Evolutionary conservation across 2,797 vertebrate genomes (phyloP).

Genomic region (Lepus townsendii): DNA sequence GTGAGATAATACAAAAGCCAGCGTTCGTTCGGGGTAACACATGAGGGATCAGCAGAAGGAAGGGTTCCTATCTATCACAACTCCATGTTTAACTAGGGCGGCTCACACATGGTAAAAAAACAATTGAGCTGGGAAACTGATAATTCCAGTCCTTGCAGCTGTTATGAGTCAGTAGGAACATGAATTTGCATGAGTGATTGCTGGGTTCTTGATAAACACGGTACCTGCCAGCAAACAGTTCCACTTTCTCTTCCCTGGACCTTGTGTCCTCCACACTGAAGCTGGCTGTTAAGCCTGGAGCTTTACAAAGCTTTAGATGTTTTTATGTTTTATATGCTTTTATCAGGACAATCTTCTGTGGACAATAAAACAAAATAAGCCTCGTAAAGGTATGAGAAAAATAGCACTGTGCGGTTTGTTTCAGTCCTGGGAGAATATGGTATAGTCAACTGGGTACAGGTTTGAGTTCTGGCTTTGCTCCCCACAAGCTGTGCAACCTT

Average conservation of each 20-base stretch:
- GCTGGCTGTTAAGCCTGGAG: not conserved
- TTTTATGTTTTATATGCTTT: conserved; percentile 19
- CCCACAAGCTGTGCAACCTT: not conserved
- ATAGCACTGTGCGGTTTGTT: not conserved
- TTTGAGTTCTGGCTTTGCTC: not conserved
- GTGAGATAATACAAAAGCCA: conserved; percentile 19
- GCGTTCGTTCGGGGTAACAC: not conserved
- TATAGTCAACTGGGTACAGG: not conserved
- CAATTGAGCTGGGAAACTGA: not conserved
- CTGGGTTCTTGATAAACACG: conserved; percentile 26
- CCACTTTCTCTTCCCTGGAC: conserved; percentile 54
- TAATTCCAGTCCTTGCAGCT: not conserved
- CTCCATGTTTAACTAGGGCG: not conserved
- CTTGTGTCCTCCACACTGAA: not conserved
- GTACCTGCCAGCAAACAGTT: conserved; percentile 20
- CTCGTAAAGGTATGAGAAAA: conserved; percentile 36
- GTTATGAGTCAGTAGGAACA: not conserved
- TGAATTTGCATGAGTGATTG: not conserved
- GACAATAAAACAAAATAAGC: conserved; percentile 8
- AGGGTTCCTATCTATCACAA: not conserved
- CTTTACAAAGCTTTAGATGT: not conserved
- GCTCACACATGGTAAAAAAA: not conserved
- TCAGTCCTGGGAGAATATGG: not conserved
- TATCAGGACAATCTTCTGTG: not conserved
- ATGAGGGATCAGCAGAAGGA: not conserved